Conservation (phyloP, 2,888 invertebrate species). For the Nymphalis polychloros region DNA sequence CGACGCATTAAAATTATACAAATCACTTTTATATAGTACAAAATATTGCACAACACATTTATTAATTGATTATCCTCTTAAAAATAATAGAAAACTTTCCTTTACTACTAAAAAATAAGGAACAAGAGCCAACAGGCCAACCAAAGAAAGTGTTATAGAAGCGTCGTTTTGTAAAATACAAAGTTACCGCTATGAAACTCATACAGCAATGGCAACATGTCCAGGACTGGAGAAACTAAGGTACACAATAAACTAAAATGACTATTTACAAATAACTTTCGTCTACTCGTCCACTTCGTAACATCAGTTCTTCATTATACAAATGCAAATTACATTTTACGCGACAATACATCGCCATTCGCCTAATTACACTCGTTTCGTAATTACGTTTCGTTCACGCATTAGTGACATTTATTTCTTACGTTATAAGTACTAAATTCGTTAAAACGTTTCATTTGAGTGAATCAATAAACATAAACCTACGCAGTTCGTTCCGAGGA, state of each 20-base stretch:
- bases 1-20: slow-evolving; percentile 15
- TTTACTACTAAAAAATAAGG: slow-evolving; percentile 12
- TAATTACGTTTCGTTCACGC: slow-evolving; percentile 8
- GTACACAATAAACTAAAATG: slow-evolving; percentile 32
- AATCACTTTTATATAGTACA: not conserved
- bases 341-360: slow-evolving; percentile 30
- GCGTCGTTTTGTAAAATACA: slow-evolving; percentile 22
- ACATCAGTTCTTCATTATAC: slow-evolving; percentile 43
- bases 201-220: slow-evolving; percentile 38
- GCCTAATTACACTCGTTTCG: slow-evolving; percentile 31
- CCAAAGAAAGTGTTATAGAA: not conserved
- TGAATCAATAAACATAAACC: not conserved
- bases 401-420: not conserved
- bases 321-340: slow-evolving; percentile 42
- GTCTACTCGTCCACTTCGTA: slow-evolving; percentile 42
- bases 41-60: slow-evolving; percentile 4
- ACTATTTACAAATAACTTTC: slow-evolving; percentile 40
- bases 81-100: slow-evolving; percentile 10
- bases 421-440: not conserved
- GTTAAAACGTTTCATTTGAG: not conserved
- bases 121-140: not conserved
- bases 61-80: not conserved
- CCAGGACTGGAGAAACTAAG: slow-evolving; percentile 36
- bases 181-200: slow-evolving; percentile 15
- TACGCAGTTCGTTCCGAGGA: not conserved